Base-by-base conservation (phyloP, 1,140 invertebrate genomes). In the Drosophila guanche region DNA sequence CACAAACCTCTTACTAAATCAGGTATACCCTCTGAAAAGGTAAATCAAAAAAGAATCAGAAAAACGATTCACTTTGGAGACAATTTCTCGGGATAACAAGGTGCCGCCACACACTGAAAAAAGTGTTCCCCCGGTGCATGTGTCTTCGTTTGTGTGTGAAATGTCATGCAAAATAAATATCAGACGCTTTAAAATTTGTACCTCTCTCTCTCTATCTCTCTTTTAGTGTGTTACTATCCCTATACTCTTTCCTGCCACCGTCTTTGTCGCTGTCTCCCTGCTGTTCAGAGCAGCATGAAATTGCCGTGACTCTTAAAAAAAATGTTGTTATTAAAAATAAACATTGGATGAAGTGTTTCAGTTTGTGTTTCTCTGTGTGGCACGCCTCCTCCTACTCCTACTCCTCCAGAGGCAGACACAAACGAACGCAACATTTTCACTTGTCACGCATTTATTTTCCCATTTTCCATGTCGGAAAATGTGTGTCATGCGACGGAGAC, bases 111-210 rank as follows among this genome's bases (percentile, higher is more conserved):
- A 86, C 58, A 76, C 85, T n/a, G n/a, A n/a, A n/a, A n/a, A n/a
- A 76, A 70, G 74, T 78, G 65, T 22, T 57, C 50, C 33, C 3
- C 1, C 8, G 25, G 20, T 27, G 14, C n/a, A 42, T 60, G 23
- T 53, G 40, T 48, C 50, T 59, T 54, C 25, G 69, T 52, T 43
- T 55, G 72, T 72, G 68, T 79, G 61, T 85, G 61, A 85, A 85
- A 79, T 84, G 81, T 80, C 81, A 80, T 72, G 81, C 77, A 59
- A 85, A 86, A 86, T 85, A 86, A 85, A 86, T 81, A 62, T 69
- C 72, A 77, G 70, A 29, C 62, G 62, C 62, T 76, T 73, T 69
- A 66, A 75, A 75, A 74, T 75, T 74, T 75, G 46, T 79, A 54
- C 40, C 70, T 50, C 50, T 51, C 58, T 61, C 20, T 60, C 12